These are phyloP conservation scores for Calosoma granatense DNA, from an alignment of 1,140 invertebrate species.

Conservation along the genomic window DNA sequence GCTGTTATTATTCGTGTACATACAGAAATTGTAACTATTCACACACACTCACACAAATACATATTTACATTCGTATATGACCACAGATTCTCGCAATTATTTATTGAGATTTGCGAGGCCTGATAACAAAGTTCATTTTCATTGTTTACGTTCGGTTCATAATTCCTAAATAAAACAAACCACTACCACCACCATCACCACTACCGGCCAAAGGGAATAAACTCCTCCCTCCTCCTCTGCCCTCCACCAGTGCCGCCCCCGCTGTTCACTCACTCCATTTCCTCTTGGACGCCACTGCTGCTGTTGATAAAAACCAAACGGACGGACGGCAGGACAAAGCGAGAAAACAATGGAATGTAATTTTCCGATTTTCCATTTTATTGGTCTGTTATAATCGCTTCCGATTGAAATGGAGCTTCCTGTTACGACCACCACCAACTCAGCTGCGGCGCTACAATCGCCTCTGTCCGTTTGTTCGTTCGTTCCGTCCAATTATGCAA, in stretches of 20 bases:
- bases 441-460: neutral
- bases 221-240: too few relatives aligned
- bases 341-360: slow-evolving; percentile 8
- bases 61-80: slow-evolving; percentile 1
- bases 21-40: too few relatives aligned
- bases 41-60: too few relatives aligned
- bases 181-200: too few relatives aligned
- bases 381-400: slow-evolving; percentile 9
- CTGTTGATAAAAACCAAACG: neutral
- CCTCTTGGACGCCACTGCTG: too few relatives aligned
- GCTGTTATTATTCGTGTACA: too few relatives aligned
- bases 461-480: neutral
- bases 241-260: too few relatives aligned
- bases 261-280: too few relatives aligned
- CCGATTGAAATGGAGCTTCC: slow-evolving; percentile 8
- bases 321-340: neutral
- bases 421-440: neutral
- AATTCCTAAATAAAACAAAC: slow-evolving; percentile 4
- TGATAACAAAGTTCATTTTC: slow-evolving; percentile 6
- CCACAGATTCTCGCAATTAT: slow-evolving; percentile 5
- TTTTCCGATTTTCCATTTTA: slow-evolving; percentile 9
- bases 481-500: neutral
- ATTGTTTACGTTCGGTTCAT: slow-evolving; percentile 2
- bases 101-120: neutral
- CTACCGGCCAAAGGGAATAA: too few relatives aligned